Evolutionary conservation across 2,888 invertebrate genomes (phyloP).

Genomic region (Ptychoptera contaminata): DNA sequence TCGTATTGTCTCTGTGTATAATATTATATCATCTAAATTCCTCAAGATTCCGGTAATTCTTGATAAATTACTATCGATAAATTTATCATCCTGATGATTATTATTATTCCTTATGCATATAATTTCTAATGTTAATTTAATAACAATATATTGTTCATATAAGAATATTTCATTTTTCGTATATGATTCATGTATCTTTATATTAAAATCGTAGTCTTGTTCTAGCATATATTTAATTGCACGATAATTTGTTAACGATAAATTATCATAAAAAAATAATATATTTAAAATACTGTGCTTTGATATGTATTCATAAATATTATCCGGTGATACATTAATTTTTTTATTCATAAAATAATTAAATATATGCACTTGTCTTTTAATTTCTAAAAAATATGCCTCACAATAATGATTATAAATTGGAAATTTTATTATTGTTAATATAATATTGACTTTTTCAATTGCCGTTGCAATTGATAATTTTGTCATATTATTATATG

Average conservation of each 20-base stretch:
- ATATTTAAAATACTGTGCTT: too few species aligned
- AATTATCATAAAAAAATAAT: neutral
- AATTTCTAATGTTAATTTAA: too few species aligned
- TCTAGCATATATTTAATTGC: neutral
- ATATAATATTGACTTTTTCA: too few species aligned
- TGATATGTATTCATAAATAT: too few species aligned
- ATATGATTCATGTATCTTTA: neutral
- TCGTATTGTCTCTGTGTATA: slow-evolving; percentile 21
- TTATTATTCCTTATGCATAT: too few species aligned
- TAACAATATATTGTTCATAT: too few species aligned
- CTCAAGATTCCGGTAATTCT: slow-evolving; percentile 19
- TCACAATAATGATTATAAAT: neutral
- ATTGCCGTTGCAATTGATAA: too few species aligned
- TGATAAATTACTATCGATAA: slow-evolving; percentile 16
- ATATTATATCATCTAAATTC: slow-evolving; percentile 19
- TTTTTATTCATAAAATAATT: neutral
- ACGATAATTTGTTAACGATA: neutral
- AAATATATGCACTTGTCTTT: neutral
- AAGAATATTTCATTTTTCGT: neutral
- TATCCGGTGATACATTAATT: neutral
- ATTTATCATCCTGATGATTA: slow-evolving; percentile 2
- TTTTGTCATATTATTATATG: too few species aligned
- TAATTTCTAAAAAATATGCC: neutral
- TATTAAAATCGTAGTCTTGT: neutral
- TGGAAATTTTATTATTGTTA: neutral